Evolutionary conservation across 1,140 invertebrate species (phyloP), one percentile per base, ranked within the genome.

Genomic region (Brachionus rubens): DNA sequence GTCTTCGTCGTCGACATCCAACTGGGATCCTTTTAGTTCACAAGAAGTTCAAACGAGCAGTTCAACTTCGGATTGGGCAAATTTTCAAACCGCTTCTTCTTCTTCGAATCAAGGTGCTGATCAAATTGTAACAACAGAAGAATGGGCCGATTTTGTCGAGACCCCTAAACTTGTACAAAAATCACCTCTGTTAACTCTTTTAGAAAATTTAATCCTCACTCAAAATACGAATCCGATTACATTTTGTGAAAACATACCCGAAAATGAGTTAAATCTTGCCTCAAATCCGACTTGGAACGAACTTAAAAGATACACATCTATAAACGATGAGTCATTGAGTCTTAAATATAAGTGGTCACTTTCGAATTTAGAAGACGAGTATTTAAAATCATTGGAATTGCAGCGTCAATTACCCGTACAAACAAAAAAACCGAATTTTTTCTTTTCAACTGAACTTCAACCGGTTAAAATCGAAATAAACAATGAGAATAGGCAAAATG

Each of bases 141-240:
- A 65, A 41, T 65, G 59, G 59, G 41, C 59, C 19, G 59, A 65
- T 26, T 65, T 65, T 65, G 59, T 65, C 16, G 59, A 65, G 43
- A 65, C 59, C 12, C 59, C 59, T 1, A 43, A 65, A 65, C 40
- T 14, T 14, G 36, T 14, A 9, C 59, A 41, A 26, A 43, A 43
- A 3, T 43, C 21, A 5, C 59, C 40, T 24, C 12, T 65, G 12
- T 10, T 65, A 3, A 65, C 10, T 65, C 30, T 65, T 43, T 43
- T 65, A 19, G 40, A 65, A 41, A 65, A 65, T 65, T 65, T 65
- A 21, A 16, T 65, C 5, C 5, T 24, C 16, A 65, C 21, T 43
- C 30, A 33, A 33, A 59, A 59, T 33, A 59, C 19, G 16, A 65
- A 28, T 62, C 16, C 30, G 7, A 65, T 43, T 14, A 65, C 41